These are phyloP conservation scores for Eleutherodactylus coqui DNA, from an alignment of 2,797 vertebrate species.

Conservation along the genomic window DNA sequence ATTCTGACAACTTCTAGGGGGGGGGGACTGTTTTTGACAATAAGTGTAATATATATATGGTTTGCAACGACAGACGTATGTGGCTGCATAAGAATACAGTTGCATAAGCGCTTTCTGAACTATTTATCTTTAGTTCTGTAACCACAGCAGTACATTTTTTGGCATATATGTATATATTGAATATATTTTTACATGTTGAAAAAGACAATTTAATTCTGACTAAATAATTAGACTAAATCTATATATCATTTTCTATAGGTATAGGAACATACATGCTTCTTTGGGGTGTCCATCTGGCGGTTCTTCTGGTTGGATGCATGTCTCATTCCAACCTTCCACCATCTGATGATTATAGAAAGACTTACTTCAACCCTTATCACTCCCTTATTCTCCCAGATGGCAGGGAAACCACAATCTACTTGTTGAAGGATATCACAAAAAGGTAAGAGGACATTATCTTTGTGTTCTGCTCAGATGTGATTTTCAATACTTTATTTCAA, in stretches of 20 bases:
- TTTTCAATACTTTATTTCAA: not conserved
- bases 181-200: not conserved
- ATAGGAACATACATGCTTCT: slow-evolving; percentile 6
- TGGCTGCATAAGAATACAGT: too few relatives aligned
- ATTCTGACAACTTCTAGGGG: too few relatives aligned
- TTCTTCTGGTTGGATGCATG: slow-evolving; percentile 52
- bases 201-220: not conserved
- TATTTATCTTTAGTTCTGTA: too few relatives aligned
- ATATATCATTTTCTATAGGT: not conserved
- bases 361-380: slow-evolving; percentile 75
- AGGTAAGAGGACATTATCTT: slow-evolving; percentile 74
- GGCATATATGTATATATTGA: too few relatives aligned
- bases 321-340: slow-evolving; percentile 58
- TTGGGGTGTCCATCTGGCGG: slow-evolving; percentile 50
- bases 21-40: too few relatives aligned
- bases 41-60: too few relatives aligned
- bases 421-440: slow-evolving; percentile 83
- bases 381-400: slow-evolving; percentile 81
- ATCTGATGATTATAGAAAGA: slow-evolving; percentile 63
- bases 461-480: not conserved
- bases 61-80: too few relatives aligned
- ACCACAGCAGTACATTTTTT: too few relatives aligned
- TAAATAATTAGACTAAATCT: not conserved
- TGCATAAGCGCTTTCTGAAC: too few relatives aligned
- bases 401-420: slow-evolving; percentile 79